Percentiles rank a stretch among this genome's conserved stretches.
These are phyloP conservation scores for Forbesichthys agassizii DNA, from an alignment of 2,113 vertebrate species.

Conservation along the genomic window DNA sequence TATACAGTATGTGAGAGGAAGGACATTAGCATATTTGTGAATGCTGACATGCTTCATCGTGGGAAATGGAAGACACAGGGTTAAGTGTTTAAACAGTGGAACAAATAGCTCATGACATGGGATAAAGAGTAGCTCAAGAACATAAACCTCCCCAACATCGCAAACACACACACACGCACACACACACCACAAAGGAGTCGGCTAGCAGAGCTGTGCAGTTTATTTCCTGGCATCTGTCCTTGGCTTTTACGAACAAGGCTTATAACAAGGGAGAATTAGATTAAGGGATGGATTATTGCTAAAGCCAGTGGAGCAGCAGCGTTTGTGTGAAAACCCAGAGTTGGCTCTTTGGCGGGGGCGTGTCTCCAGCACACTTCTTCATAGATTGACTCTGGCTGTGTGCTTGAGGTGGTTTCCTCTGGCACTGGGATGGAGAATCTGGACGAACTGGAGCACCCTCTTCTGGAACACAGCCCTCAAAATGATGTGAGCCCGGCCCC, in stretches of 20 bases:
- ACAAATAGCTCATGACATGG: constrained; percentile 54
- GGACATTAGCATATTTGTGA: constrained; percentile 61
- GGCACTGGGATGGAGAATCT: constrained; percentile 67
- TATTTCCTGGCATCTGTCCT: constrained; percentile 16
- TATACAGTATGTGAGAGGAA: constrained; percentile 37
- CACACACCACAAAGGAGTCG: not conserved
- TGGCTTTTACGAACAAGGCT: constrained; percentile 24
- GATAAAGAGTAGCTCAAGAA: constrained; percentile 18
- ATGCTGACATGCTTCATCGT: constrained; percentile 41
- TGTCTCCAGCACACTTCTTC: constrained; percentile 25
- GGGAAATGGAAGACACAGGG: constrained; percentile 41
- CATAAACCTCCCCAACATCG: constrained; percentile 27
- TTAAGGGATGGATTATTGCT: constrained; percentile 67
- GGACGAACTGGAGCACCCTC: constrained; percentile 79
- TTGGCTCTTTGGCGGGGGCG: constrained; percentile 30
- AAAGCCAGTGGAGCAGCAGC: constrained; percentile 52
- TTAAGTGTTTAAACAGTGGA: constrained; percentile 29
- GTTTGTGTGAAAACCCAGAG: constrained; percentile 35
- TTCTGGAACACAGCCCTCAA: constrained; percentile 66
- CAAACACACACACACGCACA: not conserved
- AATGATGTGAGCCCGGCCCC: constrained; percentile 28
- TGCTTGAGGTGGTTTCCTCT: constrained; percentile 47
- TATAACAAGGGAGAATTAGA: constrained; percentile 55
- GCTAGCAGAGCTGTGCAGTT: constrained; percentile 16
- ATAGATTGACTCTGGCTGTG: constrained; percentile 47